phyloP scores from a whole-genome alignment of 2,113 vertebrate species.

The Nycticebus coucang region DNA sequence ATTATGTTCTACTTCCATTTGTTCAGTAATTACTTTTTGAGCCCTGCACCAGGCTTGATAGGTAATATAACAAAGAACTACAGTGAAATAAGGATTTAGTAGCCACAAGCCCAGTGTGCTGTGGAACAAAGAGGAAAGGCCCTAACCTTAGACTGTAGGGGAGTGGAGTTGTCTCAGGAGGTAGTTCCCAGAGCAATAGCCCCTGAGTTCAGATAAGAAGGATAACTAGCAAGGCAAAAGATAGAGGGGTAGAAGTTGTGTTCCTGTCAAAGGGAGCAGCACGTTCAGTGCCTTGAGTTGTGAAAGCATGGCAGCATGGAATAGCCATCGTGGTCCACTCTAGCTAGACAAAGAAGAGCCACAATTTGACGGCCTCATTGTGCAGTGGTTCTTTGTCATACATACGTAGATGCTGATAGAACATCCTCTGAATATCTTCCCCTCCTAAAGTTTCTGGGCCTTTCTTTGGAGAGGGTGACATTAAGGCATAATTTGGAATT shows the following conservation, averaged over 20 bases:
- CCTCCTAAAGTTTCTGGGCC: slow-evolving; percentile 31
- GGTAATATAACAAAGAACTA: not conserved
- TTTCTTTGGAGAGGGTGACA: slow-evolving; percentile 49
- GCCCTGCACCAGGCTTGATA: not conserved
- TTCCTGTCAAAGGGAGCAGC: not conserved
- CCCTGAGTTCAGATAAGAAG: not conserved
- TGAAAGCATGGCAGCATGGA: not conserved
- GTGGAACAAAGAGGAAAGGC: not conserved
- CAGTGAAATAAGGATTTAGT: not conserved
- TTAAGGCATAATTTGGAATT: not conserved
- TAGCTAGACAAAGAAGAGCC: not conserved
- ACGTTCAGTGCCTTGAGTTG: accelerated
- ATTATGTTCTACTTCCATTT: not conserved
- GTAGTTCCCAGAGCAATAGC: not conserved
- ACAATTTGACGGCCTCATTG: not conserved
- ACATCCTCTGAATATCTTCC: slow-evolving; percentile 29
- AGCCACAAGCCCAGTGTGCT: not conserved
- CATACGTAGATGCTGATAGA: not conserved
- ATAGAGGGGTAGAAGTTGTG: not conserved
- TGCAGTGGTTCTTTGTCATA: not conserved
- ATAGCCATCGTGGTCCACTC: not conserved
- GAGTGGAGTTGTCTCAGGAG: not conserved
- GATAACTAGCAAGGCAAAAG: not conserved
- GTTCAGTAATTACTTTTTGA: not conserved
- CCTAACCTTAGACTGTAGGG: not conserved